A percentile compares a stretch with the other conserved stretches of the same genome.
These are phyloP conservation scores for Oxygymnocypris stewartii DNA, from an alignment of 2,113 vertebrate species.

Conservation along the genomic window DNA sequence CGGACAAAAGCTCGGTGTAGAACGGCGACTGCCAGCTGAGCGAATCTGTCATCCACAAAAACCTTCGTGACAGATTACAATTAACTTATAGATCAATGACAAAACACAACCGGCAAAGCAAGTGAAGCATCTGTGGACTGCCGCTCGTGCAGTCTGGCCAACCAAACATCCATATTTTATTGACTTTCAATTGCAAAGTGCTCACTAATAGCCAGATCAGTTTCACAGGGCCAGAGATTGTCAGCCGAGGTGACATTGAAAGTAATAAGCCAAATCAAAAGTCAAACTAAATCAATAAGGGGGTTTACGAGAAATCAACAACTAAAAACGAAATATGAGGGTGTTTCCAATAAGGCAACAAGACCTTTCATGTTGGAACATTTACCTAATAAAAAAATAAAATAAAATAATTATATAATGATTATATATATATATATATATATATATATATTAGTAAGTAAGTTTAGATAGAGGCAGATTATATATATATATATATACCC, in stretches of 20 bases:
- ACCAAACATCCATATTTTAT: constrained; percentile 25
- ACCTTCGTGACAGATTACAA: background rate
- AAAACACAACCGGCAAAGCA: background rate
- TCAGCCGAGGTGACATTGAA: constrained; percentile 2
- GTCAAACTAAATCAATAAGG: background rate
- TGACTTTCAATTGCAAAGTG: constrained; percentile 19
- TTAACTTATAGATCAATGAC: constrained; percentile 6
- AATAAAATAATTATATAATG: no score
- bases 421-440: no score
- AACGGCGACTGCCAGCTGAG: background rate
- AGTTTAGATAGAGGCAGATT: no score
- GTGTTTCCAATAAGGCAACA: background rate
- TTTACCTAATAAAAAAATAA: no score
- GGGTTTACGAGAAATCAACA: constrained; percentile 5
- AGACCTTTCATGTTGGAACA: no score
- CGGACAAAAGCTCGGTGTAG: background rate
- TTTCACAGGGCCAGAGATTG: background rate
- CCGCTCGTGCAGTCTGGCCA: background rate
- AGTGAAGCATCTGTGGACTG: background rate
- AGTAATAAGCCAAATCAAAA: background rate
- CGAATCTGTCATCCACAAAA: background rate
- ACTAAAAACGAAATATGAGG: background rate
- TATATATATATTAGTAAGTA: no score
- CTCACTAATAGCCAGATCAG: background rate
- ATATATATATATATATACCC: no score